Evolutionary conservation across 1,140 invertebrate genomes (phyloP).

Genomic region (Teleogryllus occipitalis): DNA sequence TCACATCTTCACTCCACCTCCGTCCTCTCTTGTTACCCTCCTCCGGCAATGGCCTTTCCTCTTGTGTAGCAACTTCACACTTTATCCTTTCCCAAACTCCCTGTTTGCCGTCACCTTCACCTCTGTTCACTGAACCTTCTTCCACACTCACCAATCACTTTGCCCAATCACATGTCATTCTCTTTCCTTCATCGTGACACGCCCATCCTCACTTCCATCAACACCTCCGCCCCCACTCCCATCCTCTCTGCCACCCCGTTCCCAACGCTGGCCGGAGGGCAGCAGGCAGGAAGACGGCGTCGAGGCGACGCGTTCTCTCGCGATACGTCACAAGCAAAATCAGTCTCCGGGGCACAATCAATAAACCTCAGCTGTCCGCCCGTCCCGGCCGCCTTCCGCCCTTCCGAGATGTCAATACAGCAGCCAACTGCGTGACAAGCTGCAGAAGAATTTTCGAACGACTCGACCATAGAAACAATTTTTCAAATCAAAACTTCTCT

Average conservation of each 20-base stretch:
- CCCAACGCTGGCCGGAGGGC: not conserved
- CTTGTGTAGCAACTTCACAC: no score
- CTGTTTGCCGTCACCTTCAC: no score
- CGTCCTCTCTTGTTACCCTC: no score
- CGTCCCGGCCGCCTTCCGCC: not conserved
- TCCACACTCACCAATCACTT: not conserved
- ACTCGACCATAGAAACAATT: not conserved
- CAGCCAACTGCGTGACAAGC: not conserved
- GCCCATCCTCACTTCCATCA: not conserved
- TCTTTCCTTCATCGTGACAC: not conserved
- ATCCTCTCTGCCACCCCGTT: not conserved
- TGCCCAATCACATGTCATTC: no score
- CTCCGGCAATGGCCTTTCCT: no score
- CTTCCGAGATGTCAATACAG: not conserved
- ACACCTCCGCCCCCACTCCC: not conserved
- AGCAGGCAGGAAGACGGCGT: not conserved
- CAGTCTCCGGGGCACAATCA: not conserved
- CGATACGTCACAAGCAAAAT: not conserved
- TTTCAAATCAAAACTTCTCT: constrained; percentile 1
- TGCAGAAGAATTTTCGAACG: not conserved
- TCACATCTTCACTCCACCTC: no score
- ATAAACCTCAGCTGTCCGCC: not conserved
- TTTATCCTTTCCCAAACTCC: no score
- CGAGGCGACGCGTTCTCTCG: not conserved
- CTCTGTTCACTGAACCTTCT: not conserved